Percentiles rank a stretch among this genome's conserved stretches.
Conservation (phyloP, 2,888 invertebrate genomes). For the Pollenia labialis region DNA sequence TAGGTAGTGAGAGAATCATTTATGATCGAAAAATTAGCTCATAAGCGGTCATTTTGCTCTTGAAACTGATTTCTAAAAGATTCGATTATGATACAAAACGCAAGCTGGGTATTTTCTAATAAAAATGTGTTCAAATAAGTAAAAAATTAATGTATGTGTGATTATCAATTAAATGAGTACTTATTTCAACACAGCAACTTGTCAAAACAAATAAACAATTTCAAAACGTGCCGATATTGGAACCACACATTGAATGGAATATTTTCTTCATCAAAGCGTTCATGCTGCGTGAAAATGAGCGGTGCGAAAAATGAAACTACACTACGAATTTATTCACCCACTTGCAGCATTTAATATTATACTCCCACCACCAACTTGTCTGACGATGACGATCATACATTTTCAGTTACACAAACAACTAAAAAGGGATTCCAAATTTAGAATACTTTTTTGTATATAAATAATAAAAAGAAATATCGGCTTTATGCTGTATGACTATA, state of each 20-base stretch:
- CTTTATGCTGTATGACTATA: not conserved
- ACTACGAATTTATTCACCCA: not conserved
- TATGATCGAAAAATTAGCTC: too few species aligned
- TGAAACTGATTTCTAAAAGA: too few species aligned
- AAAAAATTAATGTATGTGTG: not conserved
- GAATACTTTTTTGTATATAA: slow-evolving; percentile 46
- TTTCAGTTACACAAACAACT: slow-evolving; percentile 24
- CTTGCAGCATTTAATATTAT: not conserved
- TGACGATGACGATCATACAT: slow-evolving; percentile 49
- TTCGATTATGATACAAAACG: too few species aligned
- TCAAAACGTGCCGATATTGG: slow-evolving; percentile 3
- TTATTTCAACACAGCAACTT: slow-evolving; percentile 77
- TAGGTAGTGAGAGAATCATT: too few species aligned
- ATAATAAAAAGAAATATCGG: slow-evolving; percentile 42
- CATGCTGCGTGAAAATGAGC: slow-evolving; percentile 64
- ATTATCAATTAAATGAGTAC: slow-evolving; percentile 72
- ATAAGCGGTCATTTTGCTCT: too few species aligned
- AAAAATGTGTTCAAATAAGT: not conserved
- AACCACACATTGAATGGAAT: slow-evolving; percentile 12
- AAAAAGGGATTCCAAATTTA: slow-evolving; percentile 25
- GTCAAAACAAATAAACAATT: slow-evolving; percentile 84
- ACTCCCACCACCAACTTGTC: slow-evolving; percentile 61
- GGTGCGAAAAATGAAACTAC: slow-evolving; percentile 55
- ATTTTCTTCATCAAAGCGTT: slow-evolving; percentile 48
- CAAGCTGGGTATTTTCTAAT: not conserved